These are phyloP conservation scores for Donacobius atricapilla DNA, from an alignment of 2,113 vertebrate species.

Conservation along the genomic window DNA sequence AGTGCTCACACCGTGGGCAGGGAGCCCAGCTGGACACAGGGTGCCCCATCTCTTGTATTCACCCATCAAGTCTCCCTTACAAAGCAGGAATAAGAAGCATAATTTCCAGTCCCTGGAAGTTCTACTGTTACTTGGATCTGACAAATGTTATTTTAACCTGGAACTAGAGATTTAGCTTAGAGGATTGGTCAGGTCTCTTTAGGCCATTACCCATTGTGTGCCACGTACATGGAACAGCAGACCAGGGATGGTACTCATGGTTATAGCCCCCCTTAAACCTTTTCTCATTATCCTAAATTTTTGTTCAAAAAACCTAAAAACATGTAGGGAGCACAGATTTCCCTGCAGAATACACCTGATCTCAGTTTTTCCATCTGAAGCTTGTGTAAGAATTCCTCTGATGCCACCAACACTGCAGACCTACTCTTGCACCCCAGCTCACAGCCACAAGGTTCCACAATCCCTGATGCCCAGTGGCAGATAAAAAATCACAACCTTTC, in stretches of 20 bases:
- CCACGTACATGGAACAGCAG: accelerated
- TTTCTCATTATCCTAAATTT: neutral
- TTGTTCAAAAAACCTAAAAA: neutral
- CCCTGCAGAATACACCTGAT: neutral
- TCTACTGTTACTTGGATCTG: neutral
- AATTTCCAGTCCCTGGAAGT: neutral
- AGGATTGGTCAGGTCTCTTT: neutral
- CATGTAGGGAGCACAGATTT: neutral
- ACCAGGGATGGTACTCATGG: too few relatives aligned
- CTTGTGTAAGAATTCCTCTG: neutral
- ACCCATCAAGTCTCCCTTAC: neutral
- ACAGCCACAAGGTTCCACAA: neutral
- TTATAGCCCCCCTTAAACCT: neutral
- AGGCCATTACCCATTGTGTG: neutral
- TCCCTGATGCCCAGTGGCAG: neutral
- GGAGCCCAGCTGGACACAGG: neutral
- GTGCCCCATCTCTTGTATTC: accelerated
- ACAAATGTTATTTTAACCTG: neutral
- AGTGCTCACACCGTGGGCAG: accelerated
- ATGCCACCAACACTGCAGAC: neutral
- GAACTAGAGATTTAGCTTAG: neutral
- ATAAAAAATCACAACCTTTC: neutral
- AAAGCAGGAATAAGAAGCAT: neutral
- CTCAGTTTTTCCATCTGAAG: neutral
- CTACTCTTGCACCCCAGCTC: neutral